These are phyloP conservation scores for Ceryle rudis DNA, from an alignment of 2,797 vertebrate genomes.

Conservation along the genomic window DNA sequence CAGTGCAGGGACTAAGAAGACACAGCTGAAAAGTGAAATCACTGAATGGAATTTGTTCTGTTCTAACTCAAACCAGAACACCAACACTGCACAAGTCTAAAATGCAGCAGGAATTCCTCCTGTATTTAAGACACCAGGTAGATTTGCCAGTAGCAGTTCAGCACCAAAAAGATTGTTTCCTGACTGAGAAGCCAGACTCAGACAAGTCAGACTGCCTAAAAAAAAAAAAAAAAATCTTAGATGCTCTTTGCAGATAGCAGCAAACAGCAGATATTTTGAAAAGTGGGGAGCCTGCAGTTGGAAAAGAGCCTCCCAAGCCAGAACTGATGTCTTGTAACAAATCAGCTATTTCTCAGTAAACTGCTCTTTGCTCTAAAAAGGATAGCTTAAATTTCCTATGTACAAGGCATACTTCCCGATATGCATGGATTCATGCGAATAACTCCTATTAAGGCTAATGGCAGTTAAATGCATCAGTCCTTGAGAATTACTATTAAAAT, in stretches of 20 bases:
- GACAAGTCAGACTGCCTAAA: not conserved
- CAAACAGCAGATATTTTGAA: not conserved
- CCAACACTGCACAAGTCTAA: not conserved
- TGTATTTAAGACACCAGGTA: not conserved
- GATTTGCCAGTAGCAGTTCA: not conserved
- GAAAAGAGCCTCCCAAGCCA: not conserved
- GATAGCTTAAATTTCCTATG: conserved; percentile 43
- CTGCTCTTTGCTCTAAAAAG: conserved; percentile 22
- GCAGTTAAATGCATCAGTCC: conserved; percentile 25
- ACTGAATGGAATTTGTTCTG: no score
- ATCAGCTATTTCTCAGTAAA: not conserved
- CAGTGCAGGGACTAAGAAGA: no score
- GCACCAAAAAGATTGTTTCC: not conserved
- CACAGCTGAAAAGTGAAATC: no score
- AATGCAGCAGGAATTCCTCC: not conserved
- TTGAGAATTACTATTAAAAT: conserved; percentile 48
- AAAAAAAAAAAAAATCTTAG: not conserved
- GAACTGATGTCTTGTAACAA: conserved; percentile 29
- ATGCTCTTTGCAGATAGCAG: not conserved
- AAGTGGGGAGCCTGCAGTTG: not conserved
- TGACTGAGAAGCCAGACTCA: not conserved
- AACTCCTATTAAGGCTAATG: conserved; percentile 58
- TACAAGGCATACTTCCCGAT: not conserved
- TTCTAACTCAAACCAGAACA: not conserved
- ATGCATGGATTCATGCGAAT: conserved; percentile 38